Evolutionary conservation across 2,888 invertebrate genomes (phyloP), one percentile per base, ranked within the genome.

Genomic region (Chromoteleia sp.): DNA sequence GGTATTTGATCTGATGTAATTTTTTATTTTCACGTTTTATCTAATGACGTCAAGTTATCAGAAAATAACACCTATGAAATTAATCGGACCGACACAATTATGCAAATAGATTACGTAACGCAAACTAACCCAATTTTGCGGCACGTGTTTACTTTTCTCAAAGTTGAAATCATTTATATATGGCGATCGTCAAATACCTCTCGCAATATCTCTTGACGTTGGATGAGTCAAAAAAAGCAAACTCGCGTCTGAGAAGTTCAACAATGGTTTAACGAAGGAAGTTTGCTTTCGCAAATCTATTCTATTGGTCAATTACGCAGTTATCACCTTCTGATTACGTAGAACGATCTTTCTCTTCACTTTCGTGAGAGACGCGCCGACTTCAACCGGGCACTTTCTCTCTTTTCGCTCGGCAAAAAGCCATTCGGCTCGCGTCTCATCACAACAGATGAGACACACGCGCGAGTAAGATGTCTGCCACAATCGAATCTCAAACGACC

Each of bases 341-440:
- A 67, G 77, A 73, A 54, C 56, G 54, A 65, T 87, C 85, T 89
- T 88, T 88, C 87, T 87, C 86, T 86, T 86, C 77, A 82, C 87
- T 87, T 88, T 87, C 87, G 79, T 86, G 65, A 59, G 67, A 68
- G 65, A 74, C 33, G 56, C 41, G 48, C 48, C 59, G 52, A 80
- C 50, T 81, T 67, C 73, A 78, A 48, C 70, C 67, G 73, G 78
- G 50, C 70, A 88, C 89, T 89, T 89, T 89, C 89, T 89, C 88
- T 84, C 84, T 83, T 86, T 82, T 85, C 76, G 84, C 86, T 85
- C 84, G 83, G 82, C 82, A 84, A 85, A n/a, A n/a, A 59, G 86
- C 82, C 80, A 84, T 85, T 82, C 81, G 80, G 81, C 74, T 78
- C 41, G 59, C 61, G 36, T 36, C 71, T 5, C 73, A 50, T 65